phyloP scores from a whole-genome alignment of 2,888 invertebrate species.

The Embidobia sp. region DNA sequence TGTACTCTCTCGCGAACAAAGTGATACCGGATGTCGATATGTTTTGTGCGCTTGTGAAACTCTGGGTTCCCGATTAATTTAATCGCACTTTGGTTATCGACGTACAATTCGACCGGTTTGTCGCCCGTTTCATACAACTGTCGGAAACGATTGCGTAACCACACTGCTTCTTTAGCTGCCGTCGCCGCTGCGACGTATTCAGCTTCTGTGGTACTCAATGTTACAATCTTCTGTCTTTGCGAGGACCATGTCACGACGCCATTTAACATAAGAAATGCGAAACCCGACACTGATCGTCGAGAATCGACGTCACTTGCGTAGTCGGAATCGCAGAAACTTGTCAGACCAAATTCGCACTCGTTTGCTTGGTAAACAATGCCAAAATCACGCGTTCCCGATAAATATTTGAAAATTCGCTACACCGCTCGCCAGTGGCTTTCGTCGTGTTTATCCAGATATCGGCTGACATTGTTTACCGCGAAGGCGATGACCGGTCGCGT shows the following conservation, averaged over 20 bases:
- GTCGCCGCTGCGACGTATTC: slow-evolving; percentile 17
- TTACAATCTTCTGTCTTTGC: slow-evolving; percentile 17
- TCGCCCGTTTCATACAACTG: too few species aligned
- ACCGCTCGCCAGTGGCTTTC: neutral
- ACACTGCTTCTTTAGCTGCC: slow-evolving; percentile 14
- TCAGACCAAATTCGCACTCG: neutral
- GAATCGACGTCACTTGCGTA: slow-evolving; percentile 53
- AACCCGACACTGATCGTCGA: slow-evolving; percentile 56
- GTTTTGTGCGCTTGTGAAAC: too few species aligned
- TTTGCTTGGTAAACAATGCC: slow-evolving; percentile 42
- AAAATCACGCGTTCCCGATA: slow-evolving; percentile 17
- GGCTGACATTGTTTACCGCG: slow-evolving; percentile 29
- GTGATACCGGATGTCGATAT: too few species aligned
- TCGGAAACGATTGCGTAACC: slow-evolving; percentile 16
- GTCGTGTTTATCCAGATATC: slow-evolving; percentile 16
- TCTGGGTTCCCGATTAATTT: too few species aligned
- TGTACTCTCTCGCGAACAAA: too few species aligned
- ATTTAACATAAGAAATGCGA: slow-evolving; percentile 30
- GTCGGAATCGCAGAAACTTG: slow-evolving; percentile 55
- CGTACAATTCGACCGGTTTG: too few species aligned
- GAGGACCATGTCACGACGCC: slow-evolving; percentile 37
- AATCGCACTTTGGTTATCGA: too few species aligned
- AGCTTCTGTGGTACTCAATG: slow-evolving; percentile 24
- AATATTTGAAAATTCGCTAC: slow-evolving; percentile 9
- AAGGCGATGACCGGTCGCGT: slow-evolving; percentile 45